Conservation (phyloP, 2,888 invertebrate genomes). For the Rotaria macrura region DNA sequence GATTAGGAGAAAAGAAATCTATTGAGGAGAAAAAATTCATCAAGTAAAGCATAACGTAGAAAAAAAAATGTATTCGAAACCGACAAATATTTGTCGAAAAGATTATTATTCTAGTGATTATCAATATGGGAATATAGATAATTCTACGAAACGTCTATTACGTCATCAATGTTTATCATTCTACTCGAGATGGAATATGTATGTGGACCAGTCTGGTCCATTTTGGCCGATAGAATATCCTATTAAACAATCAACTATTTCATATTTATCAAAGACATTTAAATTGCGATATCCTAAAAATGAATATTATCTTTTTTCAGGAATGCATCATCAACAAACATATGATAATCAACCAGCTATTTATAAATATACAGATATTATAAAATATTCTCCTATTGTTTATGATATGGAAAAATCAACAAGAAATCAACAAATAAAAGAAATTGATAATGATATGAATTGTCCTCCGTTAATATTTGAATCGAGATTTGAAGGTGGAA, state of each 20-base stretch:
- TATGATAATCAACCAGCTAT: conserved; percentile 42
- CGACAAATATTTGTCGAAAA: not conserved
- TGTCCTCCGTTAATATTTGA: conserved; percentile 60
- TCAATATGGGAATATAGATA: not conserved
- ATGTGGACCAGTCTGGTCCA: not conserved
- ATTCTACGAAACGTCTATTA: not conserved
- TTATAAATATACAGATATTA: conserved; percentile 38
- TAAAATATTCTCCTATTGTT: conserved; percentile 44
- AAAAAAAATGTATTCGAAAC: not conserved
- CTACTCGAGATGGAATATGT: not conserved
- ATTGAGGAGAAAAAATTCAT: no score
- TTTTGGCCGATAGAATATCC: not conserved
- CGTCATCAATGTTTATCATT: not conserved
- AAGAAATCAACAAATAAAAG: conserved; percentile 40
- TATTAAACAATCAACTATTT: not conserved
- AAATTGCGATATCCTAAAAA: not conserved
- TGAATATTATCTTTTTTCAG: not conserved
- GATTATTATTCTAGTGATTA: not conserved
- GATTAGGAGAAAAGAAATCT: no score
- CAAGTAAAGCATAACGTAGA: no score
- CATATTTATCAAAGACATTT: not conserved
- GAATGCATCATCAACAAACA: conserved; percentile 35
- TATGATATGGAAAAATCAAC: conserved; percentile 46
- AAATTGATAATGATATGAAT: conserved; percentile 40
- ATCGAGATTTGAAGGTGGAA: conserved; percentile 84